phyloP scores from a whole-genome alignment of 2,888 invertebrate genomes.

The Eudemis profundana region DNA sequence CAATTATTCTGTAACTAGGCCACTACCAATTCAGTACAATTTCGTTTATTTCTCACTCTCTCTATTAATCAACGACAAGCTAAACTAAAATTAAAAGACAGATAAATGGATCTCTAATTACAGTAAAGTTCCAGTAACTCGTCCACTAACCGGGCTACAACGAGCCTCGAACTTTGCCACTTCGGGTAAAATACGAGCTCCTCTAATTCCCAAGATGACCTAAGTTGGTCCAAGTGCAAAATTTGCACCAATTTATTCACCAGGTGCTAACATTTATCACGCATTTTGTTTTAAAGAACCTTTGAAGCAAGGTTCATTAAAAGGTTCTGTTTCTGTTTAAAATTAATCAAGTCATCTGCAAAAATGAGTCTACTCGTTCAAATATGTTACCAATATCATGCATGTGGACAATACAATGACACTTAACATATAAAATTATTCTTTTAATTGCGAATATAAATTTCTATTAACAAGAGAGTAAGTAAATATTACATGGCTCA shows the following conservation, averaged over 20 bases:
- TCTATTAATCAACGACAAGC: not conserved
- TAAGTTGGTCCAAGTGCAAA: constrained; percentile 49
- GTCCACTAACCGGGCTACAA: constrained; percentile 25
- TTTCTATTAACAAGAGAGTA: no score
- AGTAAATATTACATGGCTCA: no score
- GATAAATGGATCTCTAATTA: constrained; percentile 8
- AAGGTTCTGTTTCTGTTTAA: constrained; percentile 5
- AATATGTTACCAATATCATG: no score
- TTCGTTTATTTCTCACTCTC: no score
- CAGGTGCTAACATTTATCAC: constrained; percentile 40
- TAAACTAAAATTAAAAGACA: not conserved
- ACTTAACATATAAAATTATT: no score
- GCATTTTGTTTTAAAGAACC: constrained; percentile 11
- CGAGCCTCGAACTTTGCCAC: constrained; percentile 58
- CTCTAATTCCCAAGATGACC: constrained; percentile 51
- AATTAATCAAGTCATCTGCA: not conserved
- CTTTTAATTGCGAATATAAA: no score
- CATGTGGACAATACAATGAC: no score
- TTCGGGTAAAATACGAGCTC: constrained; percentile 60
- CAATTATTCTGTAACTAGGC: no score
- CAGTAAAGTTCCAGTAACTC: constrained; percentile 17
- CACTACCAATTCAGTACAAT: no score
- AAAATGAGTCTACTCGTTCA: no score
- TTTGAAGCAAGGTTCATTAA: not conserved
- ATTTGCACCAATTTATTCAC: constrained; percentile 47